Conservation (phyloP, 2,888 invertebrate species). For the Oscheius onirici region DNA sequence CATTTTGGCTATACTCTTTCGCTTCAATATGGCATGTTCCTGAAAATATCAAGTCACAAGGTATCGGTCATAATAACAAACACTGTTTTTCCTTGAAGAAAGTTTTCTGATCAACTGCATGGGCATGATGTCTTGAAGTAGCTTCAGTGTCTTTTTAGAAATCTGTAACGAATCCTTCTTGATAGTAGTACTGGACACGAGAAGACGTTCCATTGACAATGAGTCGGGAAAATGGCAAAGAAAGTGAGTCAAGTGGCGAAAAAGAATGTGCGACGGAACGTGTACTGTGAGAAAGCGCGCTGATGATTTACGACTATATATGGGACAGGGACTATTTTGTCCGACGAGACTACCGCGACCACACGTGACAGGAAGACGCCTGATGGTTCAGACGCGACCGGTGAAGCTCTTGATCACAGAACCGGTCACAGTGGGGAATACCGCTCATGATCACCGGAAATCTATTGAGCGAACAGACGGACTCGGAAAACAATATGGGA, state of each 20-base stretch:
- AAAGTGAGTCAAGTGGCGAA: neutral
- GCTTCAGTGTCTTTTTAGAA: conserved; percentile 11
- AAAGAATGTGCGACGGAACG: conserved; percentile 1
- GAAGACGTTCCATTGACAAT: neutral
- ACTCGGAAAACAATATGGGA: too few relatives aligned
- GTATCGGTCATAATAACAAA: neutral
- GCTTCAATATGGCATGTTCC: neutral
- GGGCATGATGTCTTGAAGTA: conserved; percentile 25
- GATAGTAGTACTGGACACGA: neutral
- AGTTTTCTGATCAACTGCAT: conserved; percentile 29
- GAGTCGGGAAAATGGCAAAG: conserved; percentile 1
- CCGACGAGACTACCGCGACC: too few relatives aligned
- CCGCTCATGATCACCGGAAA: too few relatives aligned
- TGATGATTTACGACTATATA: neutral
- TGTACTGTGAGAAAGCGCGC: too few relatives aligned
- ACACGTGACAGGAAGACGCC: conserved; percentile 12
- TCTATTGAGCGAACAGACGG: too few relatives aligned
- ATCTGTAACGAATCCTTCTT: neutral
- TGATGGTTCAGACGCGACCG: conserved; percentile 15
- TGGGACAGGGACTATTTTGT: neutral
- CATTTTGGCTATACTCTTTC: neutral
- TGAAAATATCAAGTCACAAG: conserved; percentile 4
- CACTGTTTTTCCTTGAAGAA: conserved; percentile 21
- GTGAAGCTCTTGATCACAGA: conserved; percentile 6
- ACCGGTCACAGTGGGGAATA: conserved; percentile 3